Percentiles rank a stretch among this genome's conserved stretches.
These are phyloP conservation scores for Ceryle rudis DNA, from an alignment of 2,797 vertebrate genomes.

Conservation along the genomic window DNA sequence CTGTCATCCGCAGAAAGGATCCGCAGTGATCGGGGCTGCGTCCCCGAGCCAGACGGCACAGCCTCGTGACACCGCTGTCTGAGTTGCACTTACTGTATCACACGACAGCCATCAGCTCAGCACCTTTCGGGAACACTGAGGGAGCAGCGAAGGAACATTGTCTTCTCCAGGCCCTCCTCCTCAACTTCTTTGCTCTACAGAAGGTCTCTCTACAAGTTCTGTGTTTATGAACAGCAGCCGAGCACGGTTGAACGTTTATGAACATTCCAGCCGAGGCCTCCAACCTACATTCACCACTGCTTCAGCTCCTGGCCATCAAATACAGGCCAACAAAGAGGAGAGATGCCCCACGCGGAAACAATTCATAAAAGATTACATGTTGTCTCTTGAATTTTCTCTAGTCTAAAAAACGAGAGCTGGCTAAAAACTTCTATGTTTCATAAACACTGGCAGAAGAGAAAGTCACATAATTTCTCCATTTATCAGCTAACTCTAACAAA, in stretches of 20 bases:
- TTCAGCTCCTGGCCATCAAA: neutral
- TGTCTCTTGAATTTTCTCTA: neutral
- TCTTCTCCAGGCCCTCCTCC: neutral
- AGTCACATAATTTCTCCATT: neutral
- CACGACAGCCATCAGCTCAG: neutral
- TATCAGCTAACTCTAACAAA: slow-evolving; percentile 2
- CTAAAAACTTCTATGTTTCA: neutral
- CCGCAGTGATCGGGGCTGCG: neutral
- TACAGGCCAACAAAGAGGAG: neutral
- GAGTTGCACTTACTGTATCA: neutral
- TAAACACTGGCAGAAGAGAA: neutral
- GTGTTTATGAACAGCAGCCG: neutral
- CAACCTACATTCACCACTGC: neutral
- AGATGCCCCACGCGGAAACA: neutral
- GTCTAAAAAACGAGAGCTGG: neutral
- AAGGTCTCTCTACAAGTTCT: neutral
- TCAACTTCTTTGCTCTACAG: neutral
- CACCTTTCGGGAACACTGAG: neutral
- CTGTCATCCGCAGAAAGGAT: neutral
- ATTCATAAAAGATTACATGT: neutral
- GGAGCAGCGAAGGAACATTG: neutral
- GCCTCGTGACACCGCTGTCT: neutral
- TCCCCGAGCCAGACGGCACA: neutral
- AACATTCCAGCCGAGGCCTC: neutral
- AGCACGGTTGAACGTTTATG: too few relatives aligned